Evolutionary conservation across 1,140 invertebrate species (phyloP).

Genomic region (Bombus fervidus): DNA sequence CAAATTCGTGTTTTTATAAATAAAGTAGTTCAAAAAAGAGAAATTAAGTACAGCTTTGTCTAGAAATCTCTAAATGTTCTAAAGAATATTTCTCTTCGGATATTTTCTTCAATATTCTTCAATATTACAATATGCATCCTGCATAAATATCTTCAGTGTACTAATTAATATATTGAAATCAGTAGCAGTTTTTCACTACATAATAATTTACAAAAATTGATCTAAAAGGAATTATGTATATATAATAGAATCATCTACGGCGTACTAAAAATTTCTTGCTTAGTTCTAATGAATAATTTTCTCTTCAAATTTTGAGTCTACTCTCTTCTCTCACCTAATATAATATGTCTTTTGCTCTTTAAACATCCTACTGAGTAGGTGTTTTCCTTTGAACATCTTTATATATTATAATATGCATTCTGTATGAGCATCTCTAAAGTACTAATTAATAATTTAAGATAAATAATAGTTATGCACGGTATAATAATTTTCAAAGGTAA

Average conservation of each 20-base stretch:
- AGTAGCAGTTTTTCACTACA: not conserved
- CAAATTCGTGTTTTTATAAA: too few relatives aligned
- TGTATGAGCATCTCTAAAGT: not conserved
- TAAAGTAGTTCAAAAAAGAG: too few relatives aligned
- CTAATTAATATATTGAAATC: not conserved
- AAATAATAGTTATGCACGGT: not conserved
- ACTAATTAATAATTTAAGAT: not conserved
- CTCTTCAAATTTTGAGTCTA: too few relatives aligned
- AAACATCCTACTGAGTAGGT: too few relatives aligned
- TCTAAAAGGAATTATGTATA: not conserved
- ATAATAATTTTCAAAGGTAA: not conserved
- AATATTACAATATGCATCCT: not conserved
- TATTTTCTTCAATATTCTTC: too few relatives aligned
- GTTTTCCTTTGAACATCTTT: not conserved
- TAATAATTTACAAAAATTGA: not conserved
- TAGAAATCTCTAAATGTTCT: too few relatives aligned
- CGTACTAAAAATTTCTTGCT: not conserved
- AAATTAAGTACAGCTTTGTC: too few relatives aligned
- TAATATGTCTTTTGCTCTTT: too few relatives aligned
- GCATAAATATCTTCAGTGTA: not conserved
- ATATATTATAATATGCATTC: too few relatives aligned
- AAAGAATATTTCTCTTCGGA: too few relatives aligned
- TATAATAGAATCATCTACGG: not conserved
- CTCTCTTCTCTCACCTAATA: too few relatives aligned
- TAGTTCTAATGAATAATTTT: too few relatives aligned